Evolutionary conservation across 2,797 vertebrate species (phyloP), one percentile per base, ranked within the genome.

Genomic region (Acanthurus tractus): DNA sequence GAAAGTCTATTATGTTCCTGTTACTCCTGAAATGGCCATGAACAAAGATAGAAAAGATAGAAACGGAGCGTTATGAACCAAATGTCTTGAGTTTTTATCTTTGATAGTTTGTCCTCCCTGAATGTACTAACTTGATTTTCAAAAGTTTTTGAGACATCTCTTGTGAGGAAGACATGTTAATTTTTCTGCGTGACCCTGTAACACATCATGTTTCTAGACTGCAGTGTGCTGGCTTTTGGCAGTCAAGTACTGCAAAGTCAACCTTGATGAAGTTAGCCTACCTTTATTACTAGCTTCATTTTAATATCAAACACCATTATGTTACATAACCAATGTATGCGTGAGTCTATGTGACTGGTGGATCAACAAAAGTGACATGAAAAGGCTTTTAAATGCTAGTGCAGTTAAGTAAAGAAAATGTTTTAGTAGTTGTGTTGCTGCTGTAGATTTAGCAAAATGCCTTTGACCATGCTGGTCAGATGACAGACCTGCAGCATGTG

Each of bases 401-500:
- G 2, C 15, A 15, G 6, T 77, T 5, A 29, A 23, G 20, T 61
- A 8, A 3, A 54, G 15, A 18, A 57, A 29, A 55, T 49, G 48
- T 61, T 61, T 55, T 10, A 6, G 22, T 59, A 15, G 40, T 69
- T 64, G 18, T 72, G 62, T 48, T 73, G 58, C 40, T 68, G 75
- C 40, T 78, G 55, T 52, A 65, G 74, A 23, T 85, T 49, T 45
- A 52, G 52, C 55, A 70, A 44, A 64, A 55, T 74, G 67, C 63
- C 23, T 84, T 75, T 75, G 57, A 79, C 67, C 56, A 42, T 67
- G 15, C 36, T 74, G 63, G 70, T 91, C 84, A 86, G 78, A 86
- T 91, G 92, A 92, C 79, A 67, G 87, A 88, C 74, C 86, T 85
- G 59, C 67, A 83, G 82, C 83, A 83, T 88, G 86, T 81, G 76